A percentile compares a stretch with the other conserved stretches of the same genome.
Conservation (phyloP, 2,888 invertebrate species). For the Digitonthophagus gazella region DNA sequence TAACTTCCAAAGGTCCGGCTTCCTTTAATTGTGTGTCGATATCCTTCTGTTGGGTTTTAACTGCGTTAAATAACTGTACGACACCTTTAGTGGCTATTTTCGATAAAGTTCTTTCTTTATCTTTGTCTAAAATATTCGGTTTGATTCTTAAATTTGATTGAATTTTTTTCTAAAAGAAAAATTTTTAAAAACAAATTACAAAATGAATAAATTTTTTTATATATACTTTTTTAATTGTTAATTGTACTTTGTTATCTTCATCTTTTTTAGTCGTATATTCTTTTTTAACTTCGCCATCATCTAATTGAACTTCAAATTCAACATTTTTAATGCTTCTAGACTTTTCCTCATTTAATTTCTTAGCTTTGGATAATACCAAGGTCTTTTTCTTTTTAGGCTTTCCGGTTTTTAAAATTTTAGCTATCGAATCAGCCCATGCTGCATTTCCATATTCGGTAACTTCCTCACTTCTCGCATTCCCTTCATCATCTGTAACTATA, state of each 20-base stretch:
- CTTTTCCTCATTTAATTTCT: constrained; percentile 62
- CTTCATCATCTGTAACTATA: background rate
- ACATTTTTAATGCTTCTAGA: constrained; percentile 43
- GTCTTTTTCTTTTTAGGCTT: constrained; percentile 75
- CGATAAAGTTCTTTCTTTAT: constrained; percentile 71
- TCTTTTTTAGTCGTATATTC: constrained; percentile 39
- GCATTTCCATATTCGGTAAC: constrained; percentile 21
- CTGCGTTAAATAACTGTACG: constrained; percentile 90
- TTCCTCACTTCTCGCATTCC: background rate
- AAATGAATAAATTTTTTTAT: constrained; percentile 4
- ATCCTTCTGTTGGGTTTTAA: constrained; percentile 79
- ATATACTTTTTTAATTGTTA: constrained; percentile 18
- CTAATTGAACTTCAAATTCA: constrained; percentile 65
- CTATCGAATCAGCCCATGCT: constrained; percentile 81
- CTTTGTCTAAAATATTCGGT: constrained; percentile 73
- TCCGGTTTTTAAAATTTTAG: constrained; percentile 72
- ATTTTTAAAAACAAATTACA: no score
- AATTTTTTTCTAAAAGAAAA: constrained; percentile 58
- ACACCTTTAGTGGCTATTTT: constrained; percentile 91
- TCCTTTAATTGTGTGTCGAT: constrained; percentile 68
- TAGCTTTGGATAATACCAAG: constrained; percentile 76
- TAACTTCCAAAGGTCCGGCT: constrained; percentile 72
- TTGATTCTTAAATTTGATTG: constrained; percentile 68
- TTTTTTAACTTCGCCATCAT: constrained; percentile 52
- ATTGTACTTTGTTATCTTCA: constrained; percentile 29